Evolutionary conservation across 2,888 invertebrate genomes (phyloP), one percentile per base, ranked within the genome.

Genomic region (Plebejus anna): DNA sequence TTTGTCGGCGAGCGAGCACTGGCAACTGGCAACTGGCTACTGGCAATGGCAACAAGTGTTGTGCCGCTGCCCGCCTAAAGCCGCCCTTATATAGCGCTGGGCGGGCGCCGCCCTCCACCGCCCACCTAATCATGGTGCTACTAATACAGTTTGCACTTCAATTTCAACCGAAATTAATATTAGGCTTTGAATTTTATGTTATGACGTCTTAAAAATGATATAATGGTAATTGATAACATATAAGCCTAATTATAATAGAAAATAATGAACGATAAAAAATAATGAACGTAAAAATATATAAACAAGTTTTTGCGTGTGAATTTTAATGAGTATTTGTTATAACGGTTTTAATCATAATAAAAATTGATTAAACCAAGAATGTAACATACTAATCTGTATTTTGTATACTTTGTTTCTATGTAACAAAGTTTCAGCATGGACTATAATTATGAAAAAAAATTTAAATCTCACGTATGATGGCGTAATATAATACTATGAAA

Each of bases 111-210:
- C 81, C 87, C 85, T 84, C 82, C 82, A 84, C 93, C 90, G 92
- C 90, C 89, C 89, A 89, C 82, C 82, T 88, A 87, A 87, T 88
- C 88, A 85, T 82, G 83, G 78, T 72, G 72, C 86, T 82, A 84
- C 87, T 91, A 90, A 90, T 87, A 87, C 88, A 88, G 87, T 91
- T 91, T 89, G 87, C 88, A 89, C 89, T 90, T 85, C 87, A 89
- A 90, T 90, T 88, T 89, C 80, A 85, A 88, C 87, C 85, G 85
- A 86, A 88, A 88, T 88, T 87, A 83, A 81, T 80, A 81, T 79
- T 77, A 70, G 71, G 47, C 75, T 76, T 79, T 76, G 36, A 55
- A 36, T 66, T 59, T 72, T 28, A 32, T 66, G 36, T 66, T 32
- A 66, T 36, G 66, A 66, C 66, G 13, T 66, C 66, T 66, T 66